Conservation (phyloP, 2,888 invertebrate genomes). For the Watsonalla binaria region DNA sequence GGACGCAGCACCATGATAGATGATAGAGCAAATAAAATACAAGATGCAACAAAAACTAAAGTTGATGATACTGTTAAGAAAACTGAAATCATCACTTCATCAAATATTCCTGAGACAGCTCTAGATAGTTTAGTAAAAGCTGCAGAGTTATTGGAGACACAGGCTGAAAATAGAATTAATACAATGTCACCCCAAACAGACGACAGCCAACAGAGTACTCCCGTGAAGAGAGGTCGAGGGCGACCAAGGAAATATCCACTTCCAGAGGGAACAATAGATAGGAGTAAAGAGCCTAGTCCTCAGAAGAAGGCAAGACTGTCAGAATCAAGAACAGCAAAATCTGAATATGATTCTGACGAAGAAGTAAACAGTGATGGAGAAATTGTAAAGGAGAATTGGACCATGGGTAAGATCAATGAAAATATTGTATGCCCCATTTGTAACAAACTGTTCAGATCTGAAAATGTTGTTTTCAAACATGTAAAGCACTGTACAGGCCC, state of each 20-base stretch:
- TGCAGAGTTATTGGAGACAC: constrained; percentile 66
- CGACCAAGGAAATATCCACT: constrained; percentile 68
- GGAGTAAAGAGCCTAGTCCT: constrained; percentile 42
- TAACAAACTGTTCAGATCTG: constrained; percentile 68
- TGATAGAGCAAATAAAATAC: constrained; percentile 27
- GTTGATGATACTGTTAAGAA: constrained; percentile 32
- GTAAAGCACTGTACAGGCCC: constrained; percentile 74
- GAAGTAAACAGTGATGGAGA: constrained; percentile 41
- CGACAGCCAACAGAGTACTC: constrained; percentile 41
- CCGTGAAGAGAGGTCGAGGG: constrained; percentile 65
- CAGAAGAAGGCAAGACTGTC: constrained; percentile 60
- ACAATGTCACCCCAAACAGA: constrained; percentile 27
- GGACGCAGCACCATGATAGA: constrained; percentile 37
- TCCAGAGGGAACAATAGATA: constrained; percentile 39
- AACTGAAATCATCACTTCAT: constrained; percentile 31
- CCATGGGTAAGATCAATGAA: constrained; percentile 76
- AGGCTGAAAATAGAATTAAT: constrained; percentile 42
- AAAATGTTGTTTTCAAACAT: constrained; percentile 74
- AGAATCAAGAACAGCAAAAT: constrained; percentile 42
- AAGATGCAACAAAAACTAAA: constrained; percentile 27
- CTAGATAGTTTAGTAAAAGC: constrained; percentile 71
- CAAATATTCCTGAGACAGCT: constrained; percentile 54
- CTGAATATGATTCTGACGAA: constrained; percentile 41
- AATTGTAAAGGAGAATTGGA: constrained; percentile 67
- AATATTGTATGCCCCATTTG: constrained; percentile 74